Conservation (phyloP, 2,113 vertebrate species). For the Heterochromis multidens region DNA sequence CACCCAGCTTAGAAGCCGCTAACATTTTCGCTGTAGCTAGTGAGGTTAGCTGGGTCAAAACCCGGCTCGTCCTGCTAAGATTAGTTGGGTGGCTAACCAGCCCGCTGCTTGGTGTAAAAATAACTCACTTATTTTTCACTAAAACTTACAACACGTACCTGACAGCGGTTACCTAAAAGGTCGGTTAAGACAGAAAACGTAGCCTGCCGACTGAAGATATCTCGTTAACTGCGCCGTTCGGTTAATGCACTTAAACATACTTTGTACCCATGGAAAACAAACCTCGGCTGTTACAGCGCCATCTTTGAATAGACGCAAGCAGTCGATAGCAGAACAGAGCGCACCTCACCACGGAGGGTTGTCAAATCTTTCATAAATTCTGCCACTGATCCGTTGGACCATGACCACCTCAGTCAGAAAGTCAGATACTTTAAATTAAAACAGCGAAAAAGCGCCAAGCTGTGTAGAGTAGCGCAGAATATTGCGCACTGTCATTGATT, state of each 20-base stretch:
- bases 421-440: fast-evolving
- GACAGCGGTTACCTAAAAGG: slow-evolving; percentile 53
- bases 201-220: slow-evolving; percentile 30
- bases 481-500: slow-evolving; percentile 8
- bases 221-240: slow-evolving; percentile 53
- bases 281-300: slow-evolving; percentile 59
- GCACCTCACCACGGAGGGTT: too few species aligned
- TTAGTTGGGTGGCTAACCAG: background rate
- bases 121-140: background rate
- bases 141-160: background rate
- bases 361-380: background rate
- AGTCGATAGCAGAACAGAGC: slow-evolving; percentile 18
- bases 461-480: fast-evolving
- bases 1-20: slow-evolving; percentile 6
- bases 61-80: slow-evolving; percentile 22
- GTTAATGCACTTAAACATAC: slow-evolving; percentile 77
- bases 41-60: slow-evolving; percentile 1
- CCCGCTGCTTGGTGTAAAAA: background rate
- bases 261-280: slow-evolving; percentile 64
- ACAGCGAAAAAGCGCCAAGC: fast-evolving
- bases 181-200: slow-evolving; percentile 1
- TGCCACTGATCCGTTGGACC: fast-evolving
- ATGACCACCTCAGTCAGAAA: fast-evolving
- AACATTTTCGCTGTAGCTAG: background rate
- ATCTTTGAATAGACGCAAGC: slow-evolving; percentile 59